A percentile compares a stretch with the other conserved stretches of the same genome.
These are phyloP conservation scores for Alsophila aescularia DNA, from an alignment of 2,888 invertebrate species.

Conservation along the genomic window DNA sequence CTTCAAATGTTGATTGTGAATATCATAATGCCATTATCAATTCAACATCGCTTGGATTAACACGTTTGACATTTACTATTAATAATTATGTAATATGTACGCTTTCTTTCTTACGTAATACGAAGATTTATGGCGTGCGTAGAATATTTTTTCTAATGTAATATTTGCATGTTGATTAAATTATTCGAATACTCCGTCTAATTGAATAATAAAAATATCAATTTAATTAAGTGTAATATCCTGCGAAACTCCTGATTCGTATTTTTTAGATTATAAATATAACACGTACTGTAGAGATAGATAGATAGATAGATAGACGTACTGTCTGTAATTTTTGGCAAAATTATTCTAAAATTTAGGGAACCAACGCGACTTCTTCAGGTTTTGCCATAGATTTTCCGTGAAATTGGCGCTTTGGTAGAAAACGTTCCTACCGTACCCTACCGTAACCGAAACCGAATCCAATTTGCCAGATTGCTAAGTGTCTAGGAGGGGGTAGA, in stretches of 20 bases:
- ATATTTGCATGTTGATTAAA: slow-evolving; percentile 32
- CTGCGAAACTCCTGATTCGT: neutral
- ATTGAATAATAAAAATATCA: slow-evolving; percentile 3
- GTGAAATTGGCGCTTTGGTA: too few relatives aligned
- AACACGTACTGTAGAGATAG: too few relatives aligned
- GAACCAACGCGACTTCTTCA: too few relatives aligned
- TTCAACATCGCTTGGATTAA: slow-evolving; percentile 46
- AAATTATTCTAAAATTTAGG: too few relatives aligned
- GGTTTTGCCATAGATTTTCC: too few relatives aligned
- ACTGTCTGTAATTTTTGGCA: too few relatives aligned
- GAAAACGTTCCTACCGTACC: too few relatives aligned
- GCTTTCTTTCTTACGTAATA: slow-evolving; percentile 51
- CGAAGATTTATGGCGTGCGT: slow-evolving; percentile 29
- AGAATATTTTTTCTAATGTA: slow-evolving; percentile 29
- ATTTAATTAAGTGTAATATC: slow-evolving; percentile 9
- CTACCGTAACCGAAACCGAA: too few relatives aligned
- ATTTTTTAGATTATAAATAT: too few relatives aligned
- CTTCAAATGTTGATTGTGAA: slow-evolving; percentile 44
- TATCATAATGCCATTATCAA: slow-evolving; percentile 55
- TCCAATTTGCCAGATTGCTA: too few relatives aligned
- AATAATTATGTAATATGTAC: slow-evolving; percentile 46
- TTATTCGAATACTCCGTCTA: slow-evolving; percentile 5
- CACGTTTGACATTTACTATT: slow-evolving; percentile 48
- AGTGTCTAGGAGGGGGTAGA: too few relatives aligned
- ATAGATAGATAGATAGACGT: too few relatives aligned